Base-by-base conservation (phyloP, 1,140 invertebrate genomes). In the Panulirus ornatus region DNA sequence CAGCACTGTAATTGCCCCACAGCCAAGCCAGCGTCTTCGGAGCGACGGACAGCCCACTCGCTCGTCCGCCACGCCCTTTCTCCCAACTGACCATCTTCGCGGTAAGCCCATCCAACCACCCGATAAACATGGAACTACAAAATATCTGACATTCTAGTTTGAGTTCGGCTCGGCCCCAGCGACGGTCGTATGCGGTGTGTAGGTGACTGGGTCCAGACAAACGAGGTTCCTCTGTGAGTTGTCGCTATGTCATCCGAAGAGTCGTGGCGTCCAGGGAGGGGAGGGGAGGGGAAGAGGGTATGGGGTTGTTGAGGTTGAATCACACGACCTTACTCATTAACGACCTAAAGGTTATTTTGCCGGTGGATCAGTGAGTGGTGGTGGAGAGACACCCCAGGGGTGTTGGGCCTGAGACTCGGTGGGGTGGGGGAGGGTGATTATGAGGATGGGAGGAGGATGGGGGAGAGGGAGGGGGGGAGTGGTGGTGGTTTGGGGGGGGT, bases 231-330 rank as follows among this genome's bases (percentile, higher is more conserved):
- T 66, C 27, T 8, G 81, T 66, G 51, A n/a, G 51, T 66, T 66
- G 81, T 83, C 81, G 36, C 40, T 38, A 34, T 83, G 81, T 83
- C 81, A 83, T 83, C 81, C 54, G 81, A 54, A 83, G 51, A 58
- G 81, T 36, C 30, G n/a, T 11, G n/a, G 5, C 27, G 22, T 16
- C 27, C 8, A 8, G 58, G n/a, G n/a, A n/a, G n/a, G n/a, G n/a
- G n/a, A n/a, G n/a, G n/a, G n/a, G n/a, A n/a, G n/a, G n/a, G n/a
- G n/a, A n/a, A n/a, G n/a, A n/a, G n/a, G n/a, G n/a, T n/a, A n/a
- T n/a, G n/a, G n/a, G n/a, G n/a, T n/a, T n/a, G n/a, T n/a, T n/a
- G n/a, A n/a, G n/a, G n/a, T n/a, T n/a, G 22, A 75, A 22, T 75
- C 40, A 75, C 40, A 75, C 71, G 71, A 75, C 71, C 71, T 40